phyloP scores from a whole-genome alignment of 2,797 vertebrate genomes.

The Tympanoctomys barrerae region DNA sequence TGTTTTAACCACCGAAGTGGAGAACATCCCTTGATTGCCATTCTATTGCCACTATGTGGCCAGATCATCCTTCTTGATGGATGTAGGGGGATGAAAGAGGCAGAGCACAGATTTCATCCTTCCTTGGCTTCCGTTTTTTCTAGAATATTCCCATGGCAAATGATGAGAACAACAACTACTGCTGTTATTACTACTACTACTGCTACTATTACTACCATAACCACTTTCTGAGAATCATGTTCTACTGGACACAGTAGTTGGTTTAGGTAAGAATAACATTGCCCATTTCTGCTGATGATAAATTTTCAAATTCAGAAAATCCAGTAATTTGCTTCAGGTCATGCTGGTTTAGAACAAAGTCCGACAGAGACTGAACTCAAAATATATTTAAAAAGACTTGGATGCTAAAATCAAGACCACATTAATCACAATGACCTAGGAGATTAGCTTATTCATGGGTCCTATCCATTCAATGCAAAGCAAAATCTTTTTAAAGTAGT shows the following conservation, averaged over 20 bases:
- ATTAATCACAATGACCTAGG: background rate
- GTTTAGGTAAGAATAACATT: constrained; percentile 33
- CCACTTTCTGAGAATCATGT: background rate
- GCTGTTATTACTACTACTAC: background rate
- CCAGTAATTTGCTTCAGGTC: constrained; percentile 9
- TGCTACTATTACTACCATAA: background rate
- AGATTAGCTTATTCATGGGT: background rate
- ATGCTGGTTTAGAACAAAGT: background rate
- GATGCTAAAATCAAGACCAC: background rate
- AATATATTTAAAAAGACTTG: constrained; percentile 15
- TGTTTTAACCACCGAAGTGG: background rate
- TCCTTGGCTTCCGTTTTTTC: background rate
- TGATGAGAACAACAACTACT: background rate
- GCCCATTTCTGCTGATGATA: constrained; percentile 22
- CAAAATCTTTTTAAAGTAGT: background rate
- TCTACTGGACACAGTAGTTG: background rate
- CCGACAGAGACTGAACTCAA: background rate
- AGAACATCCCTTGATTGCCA: background rate
- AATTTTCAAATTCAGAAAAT: constrained; percentile 51
- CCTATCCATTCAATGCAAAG: constrained; percentile 2
- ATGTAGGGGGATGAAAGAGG: background rate
- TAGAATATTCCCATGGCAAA: background rate
- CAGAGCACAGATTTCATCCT: background rate
- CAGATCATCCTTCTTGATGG: background rate
- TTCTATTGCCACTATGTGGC: background rate